Conservation (phyloP, 2,888 invertebrate genomes). For the Sphaerophoria rueppellii region DNA sequence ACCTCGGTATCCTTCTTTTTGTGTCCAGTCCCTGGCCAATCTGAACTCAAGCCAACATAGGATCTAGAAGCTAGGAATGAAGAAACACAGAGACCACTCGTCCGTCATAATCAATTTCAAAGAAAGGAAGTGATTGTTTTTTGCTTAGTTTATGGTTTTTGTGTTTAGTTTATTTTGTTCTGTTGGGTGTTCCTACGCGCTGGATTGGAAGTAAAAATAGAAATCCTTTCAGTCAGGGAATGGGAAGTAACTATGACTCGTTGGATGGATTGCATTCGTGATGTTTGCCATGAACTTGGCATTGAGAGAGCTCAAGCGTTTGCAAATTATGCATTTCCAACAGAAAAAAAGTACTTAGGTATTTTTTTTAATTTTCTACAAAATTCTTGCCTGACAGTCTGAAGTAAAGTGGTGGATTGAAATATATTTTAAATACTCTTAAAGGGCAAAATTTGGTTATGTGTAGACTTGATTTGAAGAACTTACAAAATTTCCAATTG, state of each 20-base stretch:
- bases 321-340: neutral
- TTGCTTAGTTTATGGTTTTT: slow-evolving; percentile 22
- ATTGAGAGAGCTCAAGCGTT: slow-evolving; percentile 14
- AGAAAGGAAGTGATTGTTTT: slow-evolving; percentile 68
- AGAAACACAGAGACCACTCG: slow-evolving; percentile 55
- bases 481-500: too few species aligned
- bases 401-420: too few species aligned
- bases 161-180: slow-evolving; percentile 27
- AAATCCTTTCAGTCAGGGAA: slow-evolving; percentile 51
- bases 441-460: too few species aligned
- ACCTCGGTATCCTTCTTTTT: slow-evolving; percentile 35
- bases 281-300: slow-evolving; percentile 42
- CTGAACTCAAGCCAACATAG: neutral
- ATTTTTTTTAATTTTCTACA: neutral
- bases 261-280: slow-evolving; percentile 2
- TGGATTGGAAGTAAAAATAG: slow-evolving; percentile 66
- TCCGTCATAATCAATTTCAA: slow-evolving; percentile 71
- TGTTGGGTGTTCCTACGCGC: neutral
- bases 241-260: slow-evolving; percentile 35
- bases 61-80: slow-evolving; percentile 1
- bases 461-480: too few species aligned
- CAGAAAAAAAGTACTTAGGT: neutral
- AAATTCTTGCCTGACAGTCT: too few species aligned
- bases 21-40: neutral
- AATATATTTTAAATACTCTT: too few species aligned